Percentiles rank a stretch among this genome's conserved stretches.
phyloP scores from a whole-genome alignment of 2,888 invertebrate genomes.

The Lycophotia porphyrea region DNA sequence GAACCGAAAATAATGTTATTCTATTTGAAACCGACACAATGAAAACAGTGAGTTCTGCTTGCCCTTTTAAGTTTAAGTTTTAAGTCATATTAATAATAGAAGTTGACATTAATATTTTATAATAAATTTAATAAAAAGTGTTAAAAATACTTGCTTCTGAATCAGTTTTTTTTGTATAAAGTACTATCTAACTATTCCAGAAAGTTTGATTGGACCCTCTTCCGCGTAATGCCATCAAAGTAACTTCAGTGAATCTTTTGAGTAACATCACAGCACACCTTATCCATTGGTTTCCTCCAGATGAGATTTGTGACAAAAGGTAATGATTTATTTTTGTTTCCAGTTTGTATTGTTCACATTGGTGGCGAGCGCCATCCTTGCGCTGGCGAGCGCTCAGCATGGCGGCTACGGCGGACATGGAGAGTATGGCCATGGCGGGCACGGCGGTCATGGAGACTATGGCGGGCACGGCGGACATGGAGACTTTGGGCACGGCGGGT shows the following conservation, averaged over 20 bases:
- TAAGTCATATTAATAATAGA: background rate
- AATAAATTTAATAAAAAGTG: background rate
- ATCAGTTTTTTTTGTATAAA: background rate
- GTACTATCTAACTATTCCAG: background rate
- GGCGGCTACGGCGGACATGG: background rate
- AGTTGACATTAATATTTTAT: background rate
- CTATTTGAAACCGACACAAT: conserved; percentile 15
- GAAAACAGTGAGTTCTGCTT: conserved; percentile 24
- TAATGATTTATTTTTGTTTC: conserved; percentile 4
- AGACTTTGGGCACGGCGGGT: background rate
- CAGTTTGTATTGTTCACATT: conserved; percentile 47
- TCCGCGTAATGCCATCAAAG: background rate
- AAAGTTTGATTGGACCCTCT: background rate
- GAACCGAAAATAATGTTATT: background rate
- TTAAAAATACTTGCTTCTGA: background rate
- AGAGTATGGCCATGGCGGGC: background rate
- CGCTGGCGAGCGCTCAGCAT: conserved; percentile 23
- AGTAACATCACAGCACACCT: too few species aligned
- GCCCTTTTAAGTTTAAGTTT: background rate
- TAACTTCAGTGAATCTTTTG: background rate
- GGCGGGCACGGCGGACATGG: background rate
- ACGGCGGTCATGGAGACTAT: background rate
- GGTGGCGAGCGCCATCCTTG: conserved; percentile 38
- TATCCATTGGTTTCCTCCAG: background rate
- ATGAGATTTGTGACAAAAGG: background rate